Percentiles rank a stretch among this genome's conserved stretches.
Conservation (phyloP, 2,888 invertebrate genomes). For the Papilio elwesi region DNA sequence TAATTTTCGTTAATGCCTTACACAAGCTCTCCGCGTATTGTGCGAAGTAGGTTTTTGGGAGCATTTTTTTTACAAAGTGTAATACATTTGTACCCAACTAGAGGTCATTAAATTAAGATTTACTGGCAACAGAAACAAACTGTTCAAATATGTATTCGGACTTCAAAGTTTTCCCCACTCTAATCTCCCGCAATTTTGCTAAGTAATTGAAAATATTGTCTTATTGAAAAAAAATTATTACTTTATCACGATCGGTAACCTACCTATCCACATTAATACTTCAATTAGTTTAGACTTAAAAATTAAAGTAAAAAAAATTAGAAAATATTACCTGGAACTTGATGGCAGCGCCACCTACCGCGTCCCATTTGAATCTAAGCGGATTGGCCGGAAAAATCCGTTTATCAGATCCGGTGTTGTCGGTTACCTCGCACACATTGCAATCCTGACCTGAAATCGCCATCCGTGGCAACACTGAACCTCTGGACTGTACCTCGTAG, state of each 20-base stretch:
- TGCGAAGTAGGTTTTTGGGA: background rate
- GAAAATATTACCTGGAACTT: too few species aligned
- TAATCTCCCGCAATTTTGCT: slow-evolving; percentile 27
- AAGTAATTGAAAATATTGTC: slow-evolving; percentile 11
- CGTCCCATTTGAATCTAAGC: too few species aligned
- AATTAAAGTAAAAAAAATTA: too few species aligned
- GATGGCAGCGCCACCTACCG: too few species aligned
- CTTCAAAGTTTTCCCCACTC: slow-evolving; percentile 13
- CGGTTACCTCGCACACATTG: too few species aligned
- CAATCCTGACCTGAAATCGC: too few species aligned
- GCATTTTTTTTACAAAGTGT: slow-evolving; percentile 11
- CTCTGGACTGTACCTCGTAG: too few species aligned
- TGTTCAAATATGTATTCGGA: slow-evolving; percentile 27
- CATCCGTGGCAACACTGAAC: too few species aligned
- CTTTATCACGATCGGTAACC: background rate
- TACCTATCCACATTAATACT: background rate
- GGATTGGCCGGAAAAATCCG: too few species aligned
- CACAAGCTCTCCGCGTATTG: slow-evolving; percentile 7
- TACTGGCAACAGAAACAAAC: slow-evolving; percentile 20
- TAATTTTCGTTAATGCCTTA: slow-evolving; percentile 24
- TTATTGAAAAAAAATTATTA: background rate
- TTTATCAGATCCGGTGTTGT: too few species aligned
- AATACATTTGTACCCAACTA: slow-evolving; percentile 9
- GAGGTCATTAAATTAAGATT: slow-evolving; percentile 25
- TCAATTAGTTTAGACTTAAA: background rate